Evolutionary conservation across 2,888 invertebrate species (phyloP).

Genomic region (Chloroclysta siterata): DNA sequence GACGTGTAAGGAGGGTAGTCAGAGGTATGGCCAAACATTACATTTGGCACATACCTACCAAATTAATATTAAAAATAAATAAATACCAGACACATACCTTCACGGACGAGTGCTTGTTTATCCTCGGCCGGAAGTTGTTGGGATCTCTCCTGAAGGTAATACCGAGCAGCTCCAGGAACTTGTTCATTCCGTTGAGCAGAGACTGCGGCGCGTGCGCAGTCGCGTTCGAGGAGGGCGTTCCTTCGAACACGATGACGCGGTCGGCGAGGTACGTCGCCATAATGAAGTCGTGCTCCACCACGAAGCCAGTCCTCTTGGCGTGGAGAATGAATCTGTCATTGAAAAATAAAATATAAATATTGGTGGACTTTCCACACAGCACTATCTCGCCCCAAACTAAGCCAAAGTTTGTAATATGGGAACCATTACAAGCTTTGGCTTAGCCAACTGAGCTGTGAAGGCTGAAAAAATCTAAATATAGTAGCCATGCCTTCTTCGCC

Average conservation of each 20-base stretch:
- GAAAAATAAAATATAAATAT: constrained; percentile 31
- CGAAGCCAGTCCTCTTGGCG: constrained; percentile 99
- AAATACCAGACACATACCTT: constrained; percentile 87
- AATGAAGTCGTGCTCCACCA: constrained; percentile 99
- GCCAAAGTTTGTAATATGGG: too few species aligned
- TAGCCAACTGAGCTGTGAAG: too few species aligned
- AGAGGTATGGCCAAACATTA: too few species aligned
- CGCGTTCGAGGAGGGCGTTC: constrained; percentile 94
- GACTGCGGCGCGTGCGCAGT: constrained; percentile 96
- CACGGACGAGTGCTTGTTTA: constrained; percentile 98
- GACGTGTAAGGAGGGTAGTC: too few species aligned
- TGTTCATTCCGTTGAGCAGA: constrained; percentile 98
- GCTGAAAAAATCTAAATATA: too few species aligned
- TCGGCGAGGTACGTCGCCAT: constrained; percentile 99
- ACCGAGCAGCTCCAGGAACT: constrained; percentile 96
- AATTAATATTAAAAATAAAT: too few species aligned
- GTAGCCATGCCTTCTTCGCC: too few species aligned
- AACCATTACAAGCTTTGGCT: too few species aligned
- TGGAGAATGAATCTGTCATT: constrained; percentile 95
- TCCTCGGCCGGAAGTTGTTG: constrained; percentile 98
- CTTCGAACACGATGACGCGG: constrained; percentile 99
- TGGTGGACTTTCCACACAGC: too few species aligned
- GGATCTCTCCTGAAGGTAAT: constrained; percentile 99
- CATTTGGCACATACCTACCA: too few species aligned
- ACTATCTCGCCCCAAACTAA: too few species aligned